These are phyloP conservation scores for Torymus texanus DNA, from an alignment of 2,888 invertebrate genomes.

Conservation along the genomic window DNA sequence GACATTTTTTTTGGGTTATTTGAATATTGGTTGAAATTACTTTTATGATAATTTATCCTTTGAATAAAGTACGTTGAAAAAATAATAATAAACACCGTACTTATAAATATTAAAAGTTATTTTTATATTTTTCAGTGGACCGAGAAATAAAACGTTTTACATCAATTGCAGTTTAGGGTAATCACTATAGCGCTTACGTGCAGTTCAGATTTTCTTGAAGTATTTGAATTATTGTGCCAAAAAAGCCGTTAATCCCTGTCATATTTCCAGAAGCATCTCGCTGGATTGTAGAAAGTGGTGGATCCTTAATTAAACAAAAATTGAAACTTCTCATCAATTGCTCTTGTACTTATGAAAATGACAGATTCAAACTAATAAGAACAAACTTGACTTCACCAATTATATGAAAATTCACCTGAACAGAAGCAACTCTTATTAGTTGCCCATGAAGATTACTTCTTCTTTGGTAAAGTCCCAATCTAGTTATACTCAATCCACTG, in stretches of 20 bases:
- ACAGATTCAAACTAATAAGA: not conserved
- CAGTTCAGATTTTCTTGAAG: conserved; percentile 70
- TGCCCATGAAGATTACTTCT: conserved; percentile 68
- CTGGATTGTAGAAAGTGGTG: conserved; percentile 67
- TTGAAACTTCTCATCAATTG: not conserved
- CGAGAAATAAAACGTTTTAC: too few relatives aligned
- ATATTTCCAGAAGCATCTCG: conserved; percentile 60
- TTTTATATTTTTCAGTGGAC: too few relatives aligned
- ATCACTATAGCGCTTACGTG: conserved; percentile 65
- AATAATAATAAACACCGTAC: too few relatives aligned
- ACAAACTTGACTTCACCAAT: not conserved
- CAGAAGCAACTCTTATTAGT: conserved; percentile 64
- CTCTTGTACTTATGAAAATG: not conserved
- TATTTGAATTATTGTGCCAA: conserved; percentile 68
- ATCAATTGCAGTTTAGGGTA: too few relatives aligned
- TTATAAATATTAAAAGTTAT: too few relatives aligned
- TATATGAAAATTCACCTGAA: conserved; percentile 62
- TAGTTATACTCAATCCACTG: conserved; percentile 62
- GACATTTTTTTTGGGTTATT: too few relatives aligned
- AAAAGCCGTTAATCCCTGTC: conserved; percentile 68
- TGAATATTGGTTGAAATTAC: too few relatives aligned
- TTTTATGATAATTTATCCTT: too few relatives aligned
- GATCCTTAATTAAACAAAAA: conserved; percentile 64
- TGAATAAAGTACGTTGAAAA: too few relatives aligned
- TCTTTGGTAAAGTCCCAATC: conserved; percentile 65